Evolutionary conservation across 2,113 vertebrate genomes (phyloP).

Genomic region (Trichechus manatus): DNA sequence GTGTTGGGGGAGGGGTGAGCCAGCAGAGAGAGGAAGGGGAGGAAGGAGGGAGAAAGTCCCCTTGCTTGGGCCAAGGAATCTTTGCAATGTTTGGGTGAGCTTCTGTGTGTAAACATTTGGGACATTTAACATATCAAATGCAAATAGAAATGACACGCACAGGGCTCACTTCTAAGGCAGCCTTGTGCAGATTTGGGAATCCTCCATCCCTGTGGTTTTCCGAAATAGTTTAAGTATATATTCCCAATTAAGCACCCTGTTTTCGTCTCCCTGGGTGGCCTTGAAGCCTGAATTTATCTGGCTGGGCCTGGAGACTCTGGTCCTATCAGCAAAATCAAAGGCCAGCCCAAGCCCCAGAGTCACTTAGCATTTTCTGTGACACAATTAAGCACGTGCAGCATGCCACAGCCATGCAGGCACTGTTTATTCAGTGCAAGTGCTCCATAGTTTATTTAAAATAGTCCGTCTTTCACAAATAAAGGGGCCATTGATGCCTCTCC

Average conservation of each 20-base stretch:
- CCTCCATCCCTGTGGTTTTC: slow-evolving; percentile 90
- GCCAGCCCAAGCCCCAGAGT: slow-evolving; percentile 93
- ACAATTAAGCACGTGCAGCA: slow-evolving; percentile 94
- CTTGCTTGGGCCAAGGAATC: slow-evolving; percentile 84
- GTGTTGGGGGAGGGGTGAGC: no score
- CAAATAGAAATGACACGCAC: slow-evolving; percentile 88
- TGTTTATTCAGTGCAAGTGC: slow-evolving; percentile 99
- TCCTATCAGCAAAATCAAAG: slow-evolving; percentile 95
- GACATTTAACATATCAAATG: slow-evolving; percentile 91
- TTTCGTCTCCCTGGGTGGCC: slow-evolving; percentile 89
- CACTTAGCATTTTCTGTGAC: slow-evolving; percentile 96
- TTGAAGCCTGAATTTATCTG: slow-evolving; percentile 90
- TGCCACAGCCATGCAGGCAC: slow-evolving; percentile 96
- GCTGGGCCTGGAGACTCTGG: slow-evolving; percentile 90
- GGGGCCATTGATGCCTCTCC: slow-evolving; percentile 95
- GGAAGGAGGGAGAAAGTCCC: slow-evolving; percentile 30
- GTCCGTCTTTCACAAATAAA: slow-evolving; percentile 99
- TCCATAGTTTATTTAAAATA: slow-evolving; percentile 99
- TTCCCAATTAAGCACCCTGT: slow-evolving; percentile 90
- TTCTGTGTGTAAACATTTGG: slow-evolving; percentile 87
- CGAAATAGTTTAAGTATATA: slow-evolving; percentile 93
- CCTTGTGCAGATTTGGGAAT: slow-evolving; percentile 93
- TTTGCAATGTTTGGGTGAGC: slow-evolving; percentile 87
- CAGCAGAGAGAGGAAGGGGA: no score
- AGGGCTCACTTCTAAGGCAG: slow-evolving; percentile 92